phyloP scores from a whole-genome alignment of 2,113 vertebrate genomes.

The Erinaceus europaeus region DNA sequence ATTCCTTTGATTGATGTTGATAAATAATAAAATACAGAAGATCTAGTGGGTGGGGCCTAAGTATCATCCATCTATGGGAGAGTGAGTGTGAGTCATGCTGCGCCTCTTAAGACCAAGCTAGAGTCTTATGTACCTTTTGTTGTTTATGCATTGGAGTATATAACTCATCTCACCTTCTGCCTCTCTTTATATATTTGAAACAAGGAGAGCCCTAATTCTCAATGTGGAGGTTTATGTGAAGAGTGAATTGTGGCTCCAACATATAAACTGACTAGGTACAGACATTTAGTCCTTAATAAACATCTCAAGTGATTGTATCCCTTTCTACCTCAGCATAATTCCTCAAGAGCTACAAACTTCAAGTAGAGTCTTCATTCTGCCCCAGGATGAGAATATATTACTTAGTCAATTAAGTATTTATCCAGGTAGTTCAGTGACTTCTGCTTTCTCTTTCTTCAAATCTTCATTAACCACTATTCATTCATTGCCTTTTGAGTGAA shows the following conservation, averaged over 20 bases:
- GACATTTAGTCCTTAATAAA: background rate
- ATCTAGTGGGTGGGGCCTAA: too few relatives aligned
- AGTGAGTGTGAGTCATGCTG: too few relatives aligned
- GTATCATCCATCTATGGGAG: too few relatives aligned
- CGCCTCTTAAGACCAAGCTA: too few relatives aligned
- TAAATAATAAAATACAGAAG: too few relatives aligned
- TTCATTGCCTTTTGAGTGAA: background rate
- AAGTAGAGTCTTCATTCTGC: background rate
- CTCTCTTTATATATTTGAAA: too few relatives aligned
- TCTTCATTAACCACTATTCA: background rate
- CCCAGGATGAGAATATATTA: background rate
- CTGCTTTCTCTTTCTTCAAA: background rate
- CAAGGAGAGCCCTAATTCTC: too few relatives aligned
- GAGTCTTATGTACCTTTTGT: too few relatives aligned
- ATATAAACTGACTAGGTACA: background rate
- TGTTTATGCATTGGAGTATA: too few relatives aligned
- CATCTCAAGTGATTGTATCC: background rate
- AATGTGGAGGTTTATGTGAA: too few relatives aligned
- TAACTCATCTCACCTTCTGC: too few relatives aligned
- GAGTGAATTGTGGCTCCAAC: background rate
- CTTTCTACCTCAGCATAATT: background rate
- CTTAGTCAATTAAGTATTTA: background rate
- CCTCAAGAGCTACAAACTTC: background rate
- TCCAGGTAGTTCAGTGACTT: background rate
- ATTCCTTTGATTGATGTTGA: too few relatives aligned